A percentile compares a stretch with the other conserved stretches of the same genome.
Conservation (phyloP, 2,113 vertebrate species). For the Sander vitreus region DNA sequence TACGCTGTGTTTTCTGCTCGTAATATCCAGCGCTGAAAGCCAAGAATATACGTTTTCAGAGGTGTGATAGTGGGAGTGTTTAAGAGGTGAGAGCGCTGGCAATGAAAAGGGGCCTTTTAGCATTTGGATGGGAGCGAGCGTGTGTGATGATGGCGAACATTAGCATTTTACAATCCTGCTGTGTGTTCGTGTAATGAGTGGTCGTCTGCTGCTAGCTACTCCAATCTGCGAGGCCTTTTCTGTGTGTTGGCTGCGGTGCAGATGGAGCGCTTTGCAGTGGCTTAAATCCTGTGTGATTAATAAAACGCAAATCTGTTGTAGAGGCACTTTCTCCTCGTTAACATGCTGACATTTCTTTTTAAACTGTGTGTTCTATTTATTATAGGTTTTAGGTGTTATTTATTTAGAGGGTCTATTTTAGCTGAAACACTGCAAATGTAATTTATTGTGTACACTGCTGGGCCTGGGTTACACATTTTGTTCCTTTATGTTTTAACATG, state of each 20-base stretch:
- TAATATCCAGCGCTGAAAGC: background rate
- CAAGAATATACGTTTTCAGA: conserved; percentile 19
- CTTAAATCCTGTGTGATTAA: conserved; percentile 73
- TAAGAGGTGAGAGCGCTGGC: conserved; percentile 65
- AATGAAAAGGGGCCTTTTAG: conserved; percentile 56
- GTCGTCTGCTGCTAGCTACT: conserved; percentile 41
- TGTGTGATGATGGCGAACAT: conserved; percentile 65
- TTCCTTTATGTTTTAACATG: too few species aligned
- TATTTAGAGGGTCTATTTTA: too few species aligned
- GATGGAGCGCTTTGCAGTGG: conserved; percentile 65
- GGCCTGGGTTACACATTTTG: too few species aligned
- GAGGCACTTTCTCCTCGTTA: conserved; percentile 33
- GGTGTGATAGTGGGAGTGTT: conserved; percentile 56
- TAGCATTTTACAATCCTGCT: conserved; percentile 69
- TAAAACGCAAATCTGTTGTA: conserved; percentile 66
- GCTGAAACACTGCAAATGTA: too few species aligned
- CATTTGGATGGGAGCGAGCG: conserved; percentile 55
- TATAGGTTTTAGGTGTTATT: too few species aligned
- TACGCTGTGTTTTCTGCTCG: conserved; percentile 28
- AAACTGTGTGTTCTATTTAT: too few species aligned
- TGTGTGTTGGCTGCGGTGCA: conserved; percentile 61
- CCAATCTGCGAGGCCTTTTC: conserved; percentile 50
- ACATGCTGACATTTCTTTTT: background rate
- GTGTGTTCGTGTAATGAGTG: conserved; percentile 44
- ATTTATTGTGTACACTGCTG: too few species aligned